Conservation (phyloP, 2,113 vertebrate genomes). For the Macrotis lagotis region DNA sequence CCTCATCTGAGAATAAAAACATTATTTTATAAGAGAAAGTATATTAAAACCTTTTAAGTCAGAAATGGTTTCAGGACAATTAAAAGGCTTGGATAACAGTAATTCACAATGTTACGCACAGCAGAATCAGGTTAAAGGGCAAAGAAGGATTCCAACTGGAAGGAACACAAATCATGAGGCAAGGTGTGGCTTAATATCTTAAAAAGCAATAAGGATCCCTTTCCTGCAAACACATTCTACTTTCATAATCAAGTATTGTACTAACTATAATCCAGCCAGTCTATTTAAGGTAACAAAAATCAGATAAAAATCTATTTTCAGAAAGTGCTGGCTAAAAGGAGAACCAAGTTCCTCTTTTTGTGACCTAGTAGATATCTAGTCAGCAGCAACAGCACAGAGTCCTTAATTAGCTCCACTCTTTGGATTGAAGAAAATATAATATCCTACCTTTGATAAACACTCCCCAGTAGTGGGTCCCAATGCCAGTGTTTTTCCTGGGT, state of each 20-base stretch:
- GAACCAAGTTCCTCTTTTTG: not conserved
- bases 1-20: not conserved
- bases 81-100: not conserved
- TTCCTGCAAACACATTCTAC: slow-evolving; percentile 37
- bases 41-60: not conserved
- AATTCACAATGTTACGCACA: slow-evolving; percentile 12
- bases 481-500: slow-evolving; percentile 41
- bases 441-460: slow-evolving; percentile 75
- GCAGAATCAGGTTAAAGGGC: slow-evolving; percentile 17
- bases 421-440: slow-evolving; percentile 64
- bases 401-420: not conserved
- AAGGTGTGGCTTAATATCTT: not conserved
- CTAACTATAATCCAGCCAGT: not conserved
- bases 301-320: slow-evolving; percentile 48
- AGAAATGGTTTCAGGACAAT: not conserved
- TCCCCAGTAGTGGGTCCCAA: slow-evolving; percentile 50
- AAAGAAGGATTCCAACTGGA: not conserved
- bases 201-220: not conserved
- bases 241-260: not conserved
- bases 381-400: not conserved
- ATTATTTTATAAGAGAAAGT: not conserved
- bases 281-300: slow-evolving; percentile 44
- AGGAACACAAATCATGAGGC: not conserved
- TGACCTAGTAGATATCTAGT: not conserved
- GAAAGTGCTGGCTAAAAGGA: slow-evolving; percentile 28